phyloP scores from a whole-genome alignment of 2,888 invertebrate genomes.

The Microplitis manilae region DNA sequence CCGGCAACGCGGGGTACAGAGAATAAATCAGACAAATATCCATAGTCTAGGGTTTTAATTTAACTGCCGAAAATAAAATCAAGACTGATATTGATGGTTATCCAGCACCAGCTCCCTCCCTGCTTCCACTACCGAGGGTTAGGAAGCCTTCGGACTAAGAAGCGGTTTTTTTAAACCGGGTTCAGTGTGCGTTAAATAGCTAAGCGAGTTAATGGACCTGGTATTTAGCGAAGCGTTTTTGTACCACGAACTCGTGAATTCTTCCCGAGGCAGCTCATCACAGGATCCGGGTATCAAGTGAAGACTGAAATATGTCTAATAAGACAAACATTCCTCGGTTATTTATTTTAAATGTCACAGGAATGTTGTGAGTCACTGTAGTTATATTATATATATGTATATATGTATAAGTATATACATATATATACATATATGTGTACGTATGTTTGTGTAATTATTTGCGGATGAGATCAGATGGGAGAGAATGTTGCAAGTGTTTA shows the following conservation, averaged over 20 bases:
- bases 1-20: conserved; percentile 48
- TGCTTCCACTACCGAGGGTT: not conserved
- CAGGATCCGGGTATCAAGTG: conserved; percentile 17
- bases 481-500: not conserved
- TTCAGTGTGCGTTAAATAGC: not conserved
- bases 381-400: not conserved
- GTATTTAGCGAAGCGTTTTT: not conserved
- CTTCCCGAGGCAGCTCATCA: conserved; percentile 18
- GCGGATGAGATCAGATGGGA: not conserved
- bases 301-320: conserved; percentile 25
- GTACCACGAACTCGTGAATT: not conserved
- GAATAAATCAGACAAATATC: conserved; percentile 44
- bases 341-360: conserved; percentile 13
- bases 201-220: not conserved
- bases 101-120: not conserved
- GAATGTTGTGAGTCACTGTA: not conserved
- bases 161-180: no score
- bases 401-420: not conserved
- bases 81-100: conserved; percentile 49
- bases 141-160: not conserved
- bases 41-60: conserved; percentile 6
- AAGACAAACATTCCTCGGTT: conserved; percentile 20
- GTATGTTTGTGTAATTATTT: conserved; percentile 13
- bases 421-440: conserved; percentile 1
- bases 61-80: conserved; percentile 43